Conservation (phyloP, 2,888 invertebrate genomes). For the Anthophora plumipes region DNA sequence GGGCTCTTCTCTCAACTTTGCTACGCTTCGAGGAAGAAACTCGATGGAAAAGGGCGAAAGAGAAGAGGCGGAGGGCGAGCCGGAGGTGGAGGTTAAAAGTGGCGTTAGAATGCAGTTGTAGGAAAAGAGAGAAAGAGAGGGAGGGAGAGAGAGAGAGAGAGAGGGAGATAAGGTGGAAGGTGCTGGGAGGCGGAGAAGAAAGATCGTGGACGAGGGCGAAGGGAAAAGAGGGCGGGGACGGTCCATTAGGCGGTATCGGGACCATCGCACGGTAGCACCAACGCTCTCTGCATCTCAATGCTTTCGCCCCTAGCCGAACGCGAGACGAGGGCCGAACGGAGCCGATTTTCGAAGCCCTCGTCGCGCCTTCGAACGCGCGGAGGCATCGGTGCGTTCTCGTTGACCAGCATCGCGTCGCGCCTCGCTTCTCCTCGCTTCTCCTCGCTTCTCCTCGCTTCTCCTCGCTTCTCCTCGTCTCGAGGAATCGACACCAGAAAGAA, state of each 20-base stretch:
- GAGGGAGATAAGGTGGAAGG: constrained; percentile 63
- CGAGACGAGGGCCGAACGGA: constrained; percentile 57
- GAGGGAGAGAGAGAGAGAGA: constrained; percentile 55
- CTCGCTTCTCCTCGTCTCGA: constrained; percentile 24
- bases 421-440: no score
- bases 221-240: constrained; percentile 82
- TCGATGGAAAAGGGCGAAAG: constrained; percentile 37
- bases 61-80: neutral
- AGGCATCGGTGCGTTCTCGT: constrained; percentile 14
- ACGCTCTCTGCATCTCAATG: constrained; percentile 85
- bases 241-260: constrained; percentile 85
- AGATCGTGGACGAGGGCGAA: constrained; percentile 71
- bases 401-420: constrained; percentile 2
- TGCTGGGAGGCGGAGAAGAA: constrained; percentile 73
- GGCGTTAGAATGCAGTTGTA: constrained; percentile 60
- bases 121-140: constrained; percentile 45
- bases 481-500: constrained; percentile 47
- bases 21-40: constrained; percentile 44
- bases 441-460: no score
- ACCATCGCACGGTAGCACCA: constrained; percentile 85
- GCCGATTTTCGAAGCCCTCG: constrained; percentile 62
- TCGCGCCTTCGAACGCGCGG: constrained; percentile 45
- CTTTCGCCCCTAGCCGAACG: constrained; percentile 67
- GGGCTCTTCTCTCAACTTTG: constrained; percentile 27
- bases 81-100: constrained; percentile 62